Evolutionary conservation across 2,797 vertebrate genomes (phyloP).

Genomic region (Clarias fuscus): DNA sequence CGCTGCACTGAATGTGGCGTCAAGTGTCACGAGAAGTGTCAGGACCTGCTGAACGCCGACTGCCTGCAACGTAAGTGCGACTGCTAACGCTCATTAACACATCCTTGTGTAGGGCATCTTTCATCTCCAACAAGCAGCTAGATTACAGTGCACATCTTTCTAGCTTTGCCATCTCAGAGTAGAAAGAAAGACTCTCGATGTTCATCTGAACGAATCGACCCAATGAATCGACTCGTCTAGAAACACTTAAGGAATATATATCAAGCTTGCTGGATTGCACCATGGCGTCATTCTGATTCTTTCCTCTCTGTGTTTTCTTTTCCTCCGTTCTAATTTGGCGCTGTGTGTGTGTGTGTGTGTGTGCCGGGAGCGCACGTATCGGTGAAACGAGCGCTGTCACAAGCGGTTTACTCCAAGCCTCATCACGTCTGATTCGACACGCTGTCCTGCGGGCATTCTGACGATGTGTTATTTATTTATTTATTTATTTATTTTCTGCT

Average conservation of each 20-base stretch:
- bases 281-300: neutral
- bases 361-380: neutral
- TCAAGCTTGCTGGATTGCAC: neutral
- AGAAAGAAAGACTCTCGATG: neutral
- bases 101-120: neutral
- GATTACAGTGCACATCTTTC: too few species aligned
- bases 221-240: too few species aligned
- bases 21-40: conserved; percentile 98
- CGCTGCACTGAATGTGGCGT: conserved; percentile 95
- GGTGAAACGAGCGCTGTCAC: conserved; percentile 18
- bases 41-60: conserved; percentile 97
- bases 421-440: neutral
- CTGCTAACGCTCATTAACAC: neutral
- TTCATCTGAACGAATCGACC: too few species aligned
- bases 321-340: neutral
- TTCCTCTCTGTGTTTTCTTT: too few species aligned
- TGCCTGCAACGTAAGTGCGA: conserved; percentile 94
- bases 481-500: neutral
- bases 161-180: neutral
- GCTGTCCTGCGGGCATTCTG: neutral
- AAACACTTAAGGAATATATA: neutral
- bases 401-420: conserved; percentile 4
- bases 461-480: neutral
- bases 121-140: too few species aligned
- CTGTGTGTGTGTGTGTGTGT: neutral